Percentiles rank a stretch among this genome's conserved stretches.
These are phyloP conservation scores for Machimus atricapillus DNA, from an alignment of 2,888 invertebrate genomes.

Conservation along the genomic window DNA sequence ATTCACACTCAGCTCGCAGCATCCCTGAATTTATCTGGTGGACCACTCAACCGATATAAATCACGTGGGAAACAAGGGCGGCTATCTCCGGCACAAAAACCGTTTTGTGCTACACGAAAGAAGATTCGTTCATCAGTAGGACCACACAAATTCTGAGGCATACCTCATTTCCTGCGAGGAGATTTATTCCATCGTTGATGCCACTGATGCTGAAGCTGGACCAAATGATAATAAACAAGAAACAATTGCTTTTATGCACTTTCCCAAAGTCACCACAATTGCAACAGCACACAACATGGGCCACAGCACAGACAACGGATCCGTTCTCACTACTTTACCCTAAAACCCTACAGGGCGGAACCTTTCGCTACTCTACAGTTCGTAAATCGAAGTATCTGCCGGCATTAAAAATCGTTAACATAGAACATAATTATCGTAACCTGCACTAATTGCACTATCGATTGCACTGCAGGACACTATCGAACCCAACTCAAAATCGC, in stretches of 20 bases:
- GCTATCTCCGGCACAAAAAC: background rate
- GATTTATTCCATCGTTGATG: background rate
- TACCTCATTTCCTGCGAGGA: slow-evolving; percentile 9
- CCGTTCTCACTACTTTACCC: background rate
- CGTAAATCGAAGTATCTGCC: background rate
- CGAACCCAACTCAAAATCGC: background rate
- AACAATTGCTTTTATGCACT: background rate
- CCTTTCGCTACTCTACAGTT: background rate
- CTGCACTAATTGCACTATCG: background rate
- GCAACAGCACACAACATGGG: background rate
- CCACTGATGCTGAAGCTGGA: background rate
- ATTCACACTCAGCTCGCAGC: background rate
- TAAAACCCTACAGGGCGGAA: background rate
- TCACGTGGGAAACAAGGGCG: background rate
- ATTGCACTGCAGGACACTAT: background rate
- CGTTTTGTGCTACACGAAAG: background rate
- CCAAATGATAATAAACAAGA: background rate
- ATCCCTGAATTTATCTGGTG: background rate
- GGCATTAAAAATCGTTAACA: background rate
- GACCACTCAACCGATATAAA: background rate
- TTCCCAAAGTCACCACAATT: background rate
- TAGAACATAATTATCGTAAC: background rate
- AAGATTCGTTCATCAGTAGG: background rate
- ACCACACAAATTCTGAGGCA: background rate
- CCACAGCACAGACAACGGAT: background rate